Percentiles rank a stretch among this genome's conserved stretches.
These are phyloP conservation scores for Sipha flava DNA, from an alignment of 1,140 invertebrate genomes.

Conservation along the genomic window DNA sequence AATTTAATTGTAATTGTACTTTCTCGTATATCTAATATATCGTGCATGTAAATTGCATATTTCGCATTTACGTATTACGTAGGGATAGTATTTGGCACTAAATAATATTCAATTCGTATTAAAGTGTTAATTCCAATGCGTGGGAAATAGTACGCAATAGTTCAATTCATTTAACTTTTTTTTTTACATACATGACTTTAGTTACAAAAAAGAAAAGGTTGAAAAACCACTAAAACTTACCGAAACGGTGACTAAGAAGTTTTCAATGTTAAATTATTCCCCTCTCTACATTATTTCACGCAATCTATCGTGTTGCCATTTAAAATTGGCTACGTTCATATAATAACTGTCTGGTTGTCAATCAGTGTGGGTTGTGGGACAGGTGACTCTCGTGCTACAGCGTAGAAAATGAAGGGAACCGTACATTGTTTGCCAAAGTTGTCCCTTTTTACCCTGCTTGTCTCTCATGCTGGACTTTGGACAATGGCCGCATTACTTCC, in stretches of 20 bases:
- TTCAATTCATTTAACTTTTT: too few relatives aligned
- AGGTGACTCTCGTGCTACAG: background rate
- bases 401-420: background rate
- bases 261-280: background rate
- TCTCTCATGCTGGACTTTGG: constrained; percentile 15
- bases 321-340: background rate
- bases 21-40: too few relatives aligned
- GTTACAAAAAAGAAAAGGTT: too few relatives aligned
- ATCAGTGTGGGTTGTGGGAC: background rate
- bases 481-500: constrained; percentile 32
- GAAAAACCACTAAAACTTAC: background rate
- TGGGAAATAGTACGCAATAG: too few relatives aligned
- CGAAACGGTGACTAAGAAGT: background rate
- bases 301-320: constrained; percentile 25
- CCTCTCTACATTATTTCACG: background rate
- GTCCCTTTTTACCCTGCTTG: background rate
- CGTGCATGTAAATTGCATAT: too few relatives aligned
- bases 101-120: too few relatives aligned
- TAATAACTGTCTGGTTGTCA: constrained; percentile 18
- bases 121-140: too few relatives aligned
- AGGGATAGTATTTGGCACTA: too few relatives aligned
- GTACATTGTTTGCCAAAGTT: constrained; percentile 30
- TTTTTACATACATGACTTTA: too few relatives aligned
- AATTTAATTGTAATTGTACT: too few relatives aligned
- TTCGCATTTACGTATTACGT: too few relatives aligned